Evolutionary conservation across 2,797 vertebrate genomes (phyloP).

Genomic region (Ceyx erithaca): DNA sequence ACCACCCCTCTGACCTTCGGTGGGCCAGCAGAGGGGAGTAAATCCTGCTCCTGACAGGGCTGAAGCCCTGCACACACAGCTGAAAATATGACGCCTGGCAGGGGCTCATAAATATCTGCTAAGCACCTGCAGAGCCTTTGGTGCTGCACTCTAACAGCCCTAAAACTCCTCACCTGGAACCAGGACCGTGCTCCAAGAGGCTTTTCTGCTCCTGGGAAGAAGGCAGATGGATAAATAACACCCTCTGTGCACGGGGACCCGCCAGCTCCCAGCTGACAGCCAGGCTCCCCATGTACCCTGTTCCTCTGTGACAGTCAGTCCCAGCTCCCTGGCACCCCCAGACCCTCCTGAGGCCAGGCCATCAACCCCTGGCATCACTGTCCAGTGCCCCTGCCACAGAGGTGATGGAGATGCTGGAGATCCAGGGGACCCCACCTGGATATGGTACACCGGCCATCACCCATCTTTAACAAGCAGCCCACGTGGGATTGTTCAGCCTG

Average conservation of each 20-base stretch:
- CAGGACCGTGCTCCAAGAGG: neutral
- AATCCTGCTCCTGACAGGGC: neutral
- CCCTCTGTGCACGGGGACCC: neutral
- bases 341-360: neutral
- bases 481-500: neutral
- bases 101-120: slow-evolving; percentile 15
- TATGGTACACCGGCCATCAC: neutral
- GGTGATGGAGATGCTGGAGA: neutral
- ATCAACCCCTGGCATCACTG: fast-evolving
- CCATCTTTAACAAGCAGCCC: neutral
- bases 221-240: neutral
- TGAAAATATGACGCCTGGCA: neutral
- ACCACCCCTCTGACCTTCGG: neutral
- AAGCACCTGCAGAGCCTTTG: neutral
- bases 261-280: neutral
- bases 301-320: fast-evolving
- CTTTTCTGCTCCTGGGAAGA: neutral
- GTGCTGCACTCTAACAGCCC: neutral
- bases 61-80: neutral
- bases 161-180: slow-evolving; percentile 26
- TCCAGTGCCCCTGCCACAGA: fast-evolving
- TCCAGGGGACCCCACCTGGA: neutral
- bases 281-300: neutral
- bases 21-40: neutral
- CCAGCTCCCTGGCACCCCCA: neutral